Conservation (phyloP, 1,140 invertebrate species). For the Drosophila ogumai region DNA sequence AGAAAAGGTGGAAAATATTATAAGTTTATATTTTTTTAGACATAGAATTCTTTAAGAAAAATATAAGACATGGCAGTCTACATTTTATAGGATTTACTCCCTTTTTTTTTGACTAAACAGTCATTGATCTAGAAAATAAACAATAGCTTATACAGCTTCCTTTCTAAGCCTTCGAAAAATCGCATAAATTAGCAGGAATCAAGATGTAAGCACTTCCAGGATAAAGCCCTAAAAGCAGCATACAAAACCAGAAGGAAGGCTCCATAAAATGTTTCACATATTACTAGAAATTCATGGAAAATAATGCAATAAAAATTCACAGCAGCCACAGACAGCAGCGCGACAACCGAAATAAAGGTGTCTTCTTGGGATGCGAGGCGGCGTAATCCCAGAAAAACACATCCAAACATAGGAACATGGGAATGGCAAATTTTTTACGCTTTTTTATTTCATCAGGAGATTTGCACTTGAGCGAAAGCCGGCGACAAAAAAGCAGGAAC, state of each 20-base stretch:
- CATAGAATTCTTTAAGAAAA: not conserved
- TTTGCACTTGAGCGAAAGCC: conserved; percentile 79
- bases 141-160: not conserved
- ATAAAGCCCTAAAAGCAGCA: conserved; percentile 8
- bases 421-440: conserved; percentile 65
- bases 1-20: not conserved
- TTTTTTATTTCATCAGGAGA: conserved; percentile 83
- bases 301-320: conserved; percentile 84
- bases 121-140: conserved; percentile 42
- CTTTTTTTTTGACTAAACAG: not conserved
- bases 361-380: conserved; percentile 47
- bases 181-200: conserved; percentile 62
- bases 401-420: not conserved
- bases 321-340: conserved; percentile 65
- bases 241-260: not conserved
- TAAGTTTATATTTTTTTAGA: too few species aligned
- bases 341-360: conserved; percentile 37
- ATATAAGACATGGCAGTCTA: too few species aligned
- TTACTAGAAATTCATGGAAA: conserved; percentile 82
- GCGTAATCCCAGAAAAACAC: conserved; percentile 53
- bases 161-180: conserved; percentile 29
- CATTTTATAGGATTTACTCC: not conserved
- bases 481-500: conserved; percentile 32
- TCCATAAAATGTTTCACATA: conserved; percentile 72
- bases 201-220: conserved; percentile 4